Base-by-base conservation (phyloP, 2,797 vertebrate genomes). In the Geotrypetes seraphini region DNA sequence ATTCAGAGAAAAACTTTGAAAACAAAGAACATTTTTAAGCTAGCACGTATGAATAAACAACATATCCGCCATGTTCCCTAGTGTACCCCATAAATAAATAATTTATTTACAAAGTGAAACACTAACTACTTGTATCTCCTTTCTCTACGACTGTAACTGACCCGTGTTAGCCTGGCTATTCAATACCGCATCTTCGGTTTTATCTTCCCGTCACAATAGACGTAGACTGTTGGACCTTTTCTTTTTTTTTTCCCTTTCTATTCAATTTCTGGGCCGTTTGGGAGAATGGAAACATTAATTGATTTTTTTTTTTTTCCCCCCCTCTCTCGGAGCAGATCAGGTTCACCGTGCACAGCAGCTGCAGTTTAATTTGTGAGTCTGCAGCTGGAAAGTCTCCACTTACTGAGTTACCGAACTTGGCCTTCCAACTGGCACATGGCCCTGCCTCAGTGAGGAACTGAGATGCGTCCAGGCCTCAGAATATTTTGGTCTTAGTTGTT, bases 201-300 rank as follows among this genome's bases (percentile, higher is more conserved):
- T 43, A 41, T 32, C 42, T 73, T 59, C 47, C 56, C 33, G 19
- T 28, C 21, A 65, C 60, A 76, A 72, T 45, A 59, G 60, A 27
- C 30, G 6, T 29, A 40, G 16, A 34, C 14, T 25, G 22, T 16
- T 42, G 12, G 17, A 4, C 0, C 7, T 32, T 15, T 38, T 50
- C 5, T 25, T 38, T 47, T 50, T 28, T 25, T 38, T 47, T 50
- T 28, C 37, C 53, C 26, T 36, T 53, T 19, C 54, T 54, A 58
- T 74, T 69, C 66, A 71, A 43, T 43, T 39, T 28, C 47, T 31
- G 47, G 53, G 29, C 49, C 28, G 4, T 60, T 66, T 37, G 27
- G 36, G 58, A 71, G 64, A 64, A 59, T 57, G 73, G 75, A 83
- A 81, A 82, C 78, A 66, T 30, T 42, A 64, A 83, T 81, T 62